A percentile compares a stretch with the other conserved stretches of the same genome.
Conservation (phyloP, 2,797 vertebrate genomes). For the Dendrocincla tyrannina region DNA sequence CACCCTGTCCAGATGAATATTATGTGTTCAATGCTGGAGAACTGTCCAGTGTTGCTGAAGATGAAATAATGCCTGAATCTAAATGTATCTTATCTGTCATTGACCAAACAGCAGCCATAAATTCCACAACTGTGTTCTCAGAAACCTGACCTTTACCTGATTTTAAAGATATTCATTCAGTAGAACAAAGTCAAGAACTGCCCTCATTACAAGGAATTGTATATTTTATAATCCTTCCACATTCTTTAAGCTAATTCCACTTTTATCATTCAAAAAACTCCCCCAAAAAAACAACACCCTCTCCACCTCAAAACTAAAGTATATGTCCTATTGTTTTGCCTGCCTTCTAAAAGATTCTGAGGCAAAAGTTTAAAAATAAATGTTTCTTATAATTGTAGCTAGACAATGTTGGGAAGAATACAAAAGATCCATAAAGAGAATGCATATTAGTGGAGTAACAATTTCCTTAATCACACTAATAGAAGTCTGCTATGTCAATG, state of each 20-base stretch:
- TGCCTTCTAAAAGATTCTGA: not conserved
- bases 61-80: not conserved
- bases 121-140: not conserved
- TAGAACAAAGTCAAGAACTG: not conserved
- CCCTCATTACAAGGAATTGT: not conserved
- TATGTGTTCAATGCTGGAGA: not conserved
- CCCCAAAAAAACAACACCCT: too few species aligned
- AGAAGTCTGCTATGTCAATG: not conserved
- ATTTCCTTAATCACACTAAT: not conserved
- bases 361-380: not conserved
- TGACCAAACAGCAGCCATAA: not conserved
- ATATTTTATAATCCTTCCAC: not conserved
- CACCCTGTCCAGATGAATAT: not conserved
- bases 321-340: not conserved
- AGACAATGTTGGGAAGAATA: not conserved
- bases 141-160: not conserved
- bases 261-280: not conserved
- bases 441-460: not conserved
- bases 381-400: not conserved
- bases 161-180: not conserved
- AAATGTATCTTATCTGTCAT: not conserved
- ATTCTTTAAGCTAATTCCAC: not conserved
- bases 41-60: not conserved
- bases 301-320: not conserved
- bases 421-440: not conserved